Base-by-base conservation (phyloP, 2,113 vertebrate genomes). In the Corythaeola cristata region DNA sequence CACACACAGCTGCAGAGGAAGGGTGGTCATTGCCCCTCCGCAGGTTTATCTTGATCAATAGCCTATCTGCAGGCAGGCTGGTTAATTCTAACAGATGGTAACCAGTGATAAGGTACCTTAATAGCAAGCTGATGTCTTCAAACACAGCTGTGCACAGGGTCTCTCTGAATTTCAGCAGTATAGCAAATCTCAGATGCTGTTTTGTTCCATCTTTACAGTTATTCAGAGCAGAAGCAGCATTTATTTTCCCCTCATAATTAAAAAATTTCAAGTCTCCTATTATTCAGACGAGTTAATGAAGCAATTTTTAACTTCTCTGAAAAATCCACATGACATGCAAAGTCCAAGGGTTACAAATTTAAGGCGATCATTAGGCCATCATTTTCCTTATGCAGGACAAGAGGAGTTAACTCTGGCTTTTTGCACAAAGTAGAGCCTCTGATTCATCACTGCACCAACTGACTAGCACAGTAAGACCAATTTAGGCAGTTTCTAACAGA, bases 381-480 rank as follows among this genome's bases (percentile, higher is more conserved):
- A 2, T n/a, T 22, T 67, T 92, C 59, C 49, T 66, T n/a, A 53
- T 13, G 26, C 35, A 73, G 89, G 87, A 89, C 81, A 73, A 73
- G 71, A 94, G 58, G 86, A 93, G 87, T 95, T 92, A 95, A 91
- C 78, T 88, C 50, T 28, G 75, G 26, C 53, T 69, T 95, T 93
- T 82, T 66, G 53, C 55, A 76, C 74, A 92, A 92, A 92, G 79
- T 23, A 93, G 62, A 92, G 45, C 33, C 81, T 96, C 80, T 91
- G 87, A 95, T 95, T 95, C 93, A 95, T 89, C 84, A 64, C 45
- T 89, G 77, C 81, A 93, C 66, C 89, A 78, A 87, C 73, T 45
- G 58, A 87, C 73, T 88, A 68, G 77, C 81, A 85, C 62, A 88
- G 66, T 80, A 94, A 89, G 81, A 80, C 89, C 89, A 85, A 68